These are phyloP conservation scores for Pseudomyrmex gracilis DNA, from an alignment of 1,140 invertebrate species.

Conservation along the genomic window DNA sequence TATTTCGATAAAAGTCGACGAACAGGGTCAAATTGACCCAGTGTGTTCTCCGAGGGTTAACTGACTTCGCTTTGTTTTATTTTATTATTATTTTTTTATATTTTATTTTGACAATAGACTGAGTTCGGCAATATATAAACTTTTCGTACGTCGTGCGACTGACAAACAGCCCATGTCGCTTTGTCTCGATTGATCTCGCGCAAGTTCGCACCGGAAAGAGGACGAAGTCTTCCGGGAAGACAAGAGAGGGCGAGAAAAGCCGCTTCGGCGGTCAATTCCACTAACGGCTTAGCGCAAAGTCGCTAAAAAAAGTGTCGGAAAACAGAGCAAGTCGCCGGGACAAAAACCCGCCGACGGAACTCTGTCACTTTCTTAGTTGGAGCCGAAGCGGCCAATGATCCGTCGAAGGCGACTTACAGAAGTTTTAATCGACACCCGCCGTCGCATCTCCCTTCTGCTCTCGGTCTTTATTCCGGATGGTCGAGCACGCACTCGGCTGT, in stretches of 20 bases:
- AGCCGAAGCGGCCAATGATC: constrained; percentile 74
- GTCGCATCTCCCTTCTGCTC: constrained; percentile 54
- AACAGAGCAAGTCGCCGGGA: constrained; percentile 46
- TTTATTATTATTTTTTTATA: constrained; percentile 37
- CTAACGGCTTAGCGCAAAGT: constrained; percentile 62
- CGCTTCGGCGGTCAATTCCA: constrained; percentile 56
- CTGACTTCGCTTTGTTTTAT: neutral
- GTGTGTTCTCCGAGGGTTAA: too few species aligned
- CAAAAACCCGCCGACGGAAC: constrained; percentile 73
- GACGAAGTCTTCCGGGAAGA: neutral
- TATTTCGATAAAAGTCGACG: too few species aligned
- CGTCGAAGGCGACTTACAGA: constrained; percentile 76
- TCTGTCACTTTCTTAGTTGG: constrained; percentile 78
- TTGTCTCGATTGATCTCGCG: constrained; percentile 45
- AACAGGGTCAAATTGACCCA: too few species aligned
- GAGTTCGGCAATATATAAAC: neutral
- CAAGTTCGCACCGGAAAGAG: constrained; percentile 25
- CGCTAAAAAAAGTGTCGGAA: constrained; percentile 67
- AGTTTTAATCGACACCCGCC: constrained; percentile 81
- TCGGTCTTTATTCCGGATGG: constrained; percentile 41
- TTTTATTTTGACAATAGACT: neutral
- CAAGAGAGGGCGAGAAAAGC: constrained; percentile 22
- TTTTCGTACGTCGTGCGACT: constrained; percentile 11
- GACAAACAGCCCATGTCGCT: constrained; percentile 26
- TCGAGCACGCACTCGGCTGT: constrained; percentile 30